Conservation (phyloP, 2,888 invertebrate genomes). For the Rhagophthalmus giganteus region DNA sequence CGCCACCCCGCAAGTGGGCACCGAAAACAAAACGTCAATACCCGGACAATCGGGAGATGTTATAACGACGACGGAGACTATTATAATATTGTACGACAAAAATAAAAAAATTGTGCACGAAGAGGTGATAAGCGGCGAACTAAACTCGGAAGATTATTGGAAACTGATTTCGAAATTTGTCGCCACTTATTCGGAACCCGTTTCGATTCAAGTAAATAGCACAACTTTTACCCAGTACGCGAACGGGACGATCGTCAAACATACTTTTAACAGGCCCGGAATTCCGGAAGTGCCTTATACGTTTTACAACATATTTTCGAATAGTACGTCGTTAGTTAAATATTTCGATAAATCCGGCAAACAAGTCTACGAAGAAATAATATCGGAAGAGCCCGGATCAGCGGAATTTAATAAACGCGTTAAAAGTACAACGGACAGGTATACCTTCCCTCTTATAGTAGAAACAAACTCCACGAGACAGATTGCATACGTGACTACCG, state of each 20-base stretch:
- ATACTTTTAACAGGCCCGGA: not conserved
- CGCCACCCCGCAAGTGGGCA: not conserved
- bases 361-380: conserved; percentile 10
- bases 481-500: not conserved
- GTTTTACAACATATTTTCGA: conserved; percentile 4
- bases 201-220: conserved; percentile 7
- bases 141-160: conserved; percentile 14
- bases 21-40: not conserved
- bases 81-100: conserved; percentile 11
- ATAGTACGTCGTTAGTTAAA: conserved; percentile 5
- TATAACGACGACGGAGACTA: conserved; percentile 6
- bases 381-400: conserved; percentile 11
- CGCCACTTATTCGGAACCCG: conserved; percentile 1
- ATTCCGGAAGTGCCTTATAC: conserved; percentile 1
- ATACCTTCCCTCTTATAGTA: conserved; percentile 1
- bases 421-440: conserved; percentile 6
- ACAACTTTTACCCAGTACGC: conserved; percentile 5
- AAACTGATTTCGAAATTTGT: conserved; percentile 10
- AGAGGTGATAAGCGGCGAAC: conserved; percentile 5
- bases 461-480: conserved; percentile 11
- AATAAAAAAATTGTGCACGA: not conserved
- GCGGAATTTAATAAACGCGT: conserved; percentile 10
- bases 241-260: conserved; percentile 3
- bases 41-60: conserved; percentile 2
- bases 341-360: conserved; percentile 9